Base-by-base conservation (phyloP, 2,797 vertebrate genomes). In the Epinephelus awoara region DNA sequence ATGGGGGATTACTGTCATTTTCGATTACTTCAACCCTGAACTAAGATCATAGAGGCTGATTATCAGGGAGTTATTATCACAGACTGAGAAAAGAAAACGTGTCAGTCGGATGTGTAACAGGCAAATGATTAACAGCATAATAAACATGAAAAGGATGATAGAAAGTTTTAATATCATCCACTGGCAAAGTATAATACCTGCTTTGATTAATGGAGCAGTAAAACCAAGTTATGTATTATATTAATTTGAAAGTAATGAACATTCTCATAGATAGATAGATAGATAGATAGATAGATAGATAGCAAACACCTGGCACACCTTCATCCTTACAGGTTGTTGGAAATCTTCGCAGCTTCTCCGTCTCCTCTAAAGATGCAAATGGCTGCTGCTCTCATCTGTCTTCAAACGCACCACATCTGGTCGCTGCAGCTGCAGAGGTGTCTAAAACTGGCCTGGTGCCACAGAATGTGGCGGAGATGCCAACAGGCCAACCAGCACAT, bases 341-440 rank as follows among this genome's bases (percentile, higher is more conserved):
- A 72, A 82, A 47, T 80, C 44, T 61, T 85, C 50, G 27, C 47
- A 63, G 71, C 65, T 63, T 75, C 27, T 58, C 47, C 42, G 21
- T 75, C 38, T 73, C 86, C 58, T 78, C 79, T 87, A 75, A 83
- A 84, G 80, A 64, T 44, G 56, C 82, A 57, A 63, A 7, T 4
- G 72, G 56, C 80, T 72, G 68, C 80, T 77, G 34, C 77, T 80
- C 76, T 92, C 87, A 83, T 92, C 93, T 89, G 88, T 90, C 91
- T 92, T 88, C 88, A 93, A 88, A 93, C 65, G 46, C 66, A 50
- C 51, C 85, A 87, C 94, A 94, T 94, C 93, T 95, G 93, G 87
- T 51, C 5, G n/a, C 74, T 67, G 64, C 88, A 88, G 85, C 76
- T 92, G 90, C 75, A 76, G 58, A 83, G 67, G 79, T 78, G 82